These are phyloP conservation scores for Mya arenaria DNA, from an alignment of 1,140 invertebrate species.

Conservation along the genomic window DNA sequence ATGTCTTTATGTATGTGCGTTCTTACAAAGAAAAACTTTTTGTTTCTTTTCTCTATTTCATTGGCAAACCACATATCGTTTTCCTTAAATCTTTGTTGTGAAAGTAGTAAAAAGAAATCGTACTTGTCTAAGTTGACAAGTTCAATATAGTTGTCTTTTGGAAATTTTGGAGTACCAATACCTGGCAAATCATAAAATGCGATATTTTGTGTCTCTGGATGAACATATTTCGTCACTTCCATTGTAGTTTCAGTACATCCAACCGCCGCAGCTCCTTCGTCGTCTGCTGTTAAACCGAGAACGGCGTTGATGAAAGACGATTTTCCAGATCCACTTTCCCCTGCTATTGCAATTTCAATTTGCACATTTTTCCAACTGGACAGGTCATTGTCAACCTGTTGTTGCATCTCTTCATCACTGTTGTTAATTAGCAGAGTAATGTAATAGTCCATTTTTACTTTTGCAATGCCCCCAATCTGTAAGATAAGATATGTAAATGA, in stretches of 20 bases:
- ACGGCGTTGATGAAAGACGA: conserved; percentile 18
- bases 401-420: too few relatives aligned
- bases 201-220: neutral
- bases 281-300: neutral
- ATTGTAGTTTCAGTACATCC: neutral
- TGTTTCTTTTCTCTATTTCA: neutral
- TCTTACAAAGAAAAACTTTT: conserved; percentile 4
- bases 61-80: conserved; percentile 1
- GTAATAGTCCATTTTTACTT: too few relatives aligned
- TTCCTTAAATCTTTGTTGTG: neutral
- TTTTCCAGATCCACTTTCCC: conserved; percentile 3
- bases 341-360: neutral
- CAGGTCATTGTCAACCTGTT: too few relatives aligned
- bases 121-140: neutral
- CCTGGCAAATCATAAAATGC: neutral
- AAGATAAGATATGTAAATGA: too few relatives aligned
- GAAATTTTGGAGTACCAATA: neutral
- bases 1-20: neutral
- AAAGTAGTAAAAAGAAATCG: neutral
- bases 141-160: neutral
- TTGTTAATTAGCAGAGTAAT: too few relatives aligned
- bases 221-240: neutral
- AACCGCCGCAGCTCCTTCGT: neutral
- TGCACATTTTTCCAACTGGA: too few relatives aligned
- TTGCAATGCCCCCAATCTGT: too few relatives aligned